A percentile compares a stretch with the other conserved stretches of the same genome.
phyloP scores from a whole-genome alignment of 2,888 invertebrate genomes.

The Ormyrus thymus region DNA sequence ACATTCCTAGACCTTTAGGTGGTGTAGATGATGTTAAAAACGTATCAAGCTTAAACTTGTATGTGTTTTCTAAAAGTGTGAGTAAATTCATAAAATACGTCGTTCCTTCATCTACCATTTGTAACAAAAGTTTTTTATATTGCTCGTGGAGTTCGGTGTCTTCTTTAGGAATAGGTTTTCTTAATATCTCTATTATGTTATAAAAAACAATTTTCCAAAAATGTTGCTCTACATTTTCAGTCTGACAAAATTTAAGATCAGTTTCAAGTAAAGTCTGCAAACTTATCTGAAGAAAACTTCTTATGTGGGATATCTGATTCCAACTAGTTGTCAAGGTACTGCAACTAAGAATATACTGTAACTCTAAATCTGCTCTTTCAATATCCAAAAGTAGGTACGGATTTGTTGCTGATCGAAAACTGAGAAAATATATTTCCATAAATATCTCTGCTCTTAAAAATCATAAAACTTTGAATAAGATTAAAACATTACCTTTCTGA shows the following conservation, averaged over 20 bases:
- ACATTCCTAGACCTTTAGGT: slow-evolving; percentile 81
- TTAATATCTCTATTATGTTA: slow-evolving; percentile 88
- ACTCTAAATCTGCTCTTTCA: slow-evolving; percentile 81
- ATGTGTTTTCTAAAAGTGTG: slow-evolving; percentile 83
- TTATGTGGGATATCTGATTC: slow-evolving; percentile 80
- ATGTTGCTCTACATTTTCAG: slow-evolving; percentile 90
- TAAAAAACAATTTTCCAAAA: slow-evolving; percentile 95
- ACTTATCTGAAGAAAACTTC: slow-evolving; percentile 82
- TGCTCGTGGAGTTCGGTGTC: slow-evolving; percentile 80
- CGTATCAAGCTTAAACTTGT: slow-evolving; percentile 82
- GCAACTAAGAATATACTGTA: slow-evolving; percentile 80
- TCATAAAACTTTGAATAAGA: slow-evolving; percentile 3
- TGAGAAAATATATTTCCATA: slow-evolving; percentile 57
- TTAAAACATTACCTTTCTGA: slow-evolving; percentile 74
- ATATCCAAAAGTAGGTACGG: slow-evolving; percentile 81
- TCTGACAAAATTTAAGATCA: slow-evolving; percentile 90
- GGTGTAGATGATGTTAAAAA: slow-evolving; percentile 76
- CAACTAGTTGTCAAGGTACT: slow-evolving; percentile 81
- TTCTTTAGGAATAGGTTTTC: slow-evolving; percentile 80
- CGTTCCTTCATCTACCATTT: slow-evolving; percentile 87
- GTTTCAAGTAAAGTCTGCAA: slow-evolving; percentile 82
- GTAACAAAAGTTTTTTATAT: slow-evolving; percentile 81
- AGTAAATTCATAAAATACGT: slow-evolving; percentile 86
- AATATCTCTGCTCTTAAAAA: slow-evolving; percentile 2
- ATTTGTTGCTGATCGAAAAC: slow-evolving; percentile 80